Base-by-base conservation (phyloP, 1,140 invertebrate species). In the Leptoteleia sp. region DNA sequence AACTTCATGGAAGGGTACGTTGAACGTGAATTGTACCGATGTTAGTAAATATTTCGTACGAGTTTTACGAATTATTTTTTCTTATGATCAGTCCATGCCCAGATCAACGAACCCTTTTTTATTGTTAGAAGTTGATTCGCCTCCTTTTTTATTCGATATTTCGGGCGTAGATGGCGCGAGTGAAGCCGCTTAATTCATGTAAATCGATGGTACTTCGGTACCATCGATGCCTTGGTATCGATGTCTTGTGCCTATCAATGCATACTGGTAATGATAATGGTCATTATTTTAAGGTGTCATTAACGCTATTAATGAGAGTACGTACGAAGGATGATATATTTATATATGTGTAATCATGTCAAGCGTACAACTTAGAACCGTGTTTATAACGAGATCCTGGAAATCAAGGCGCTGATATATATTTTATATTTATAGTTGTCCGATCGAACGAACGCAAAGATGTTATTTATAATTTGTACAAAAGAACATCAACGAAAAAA, bases 301-400 rank as follows among this genome's bases (percentile, higher is more conserved):
- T 59, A 75, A 65, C 17, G 35, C 55, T 79, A 73, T 55, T 50
- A 68, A 75, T 73, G 76, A 67, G 31, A 64, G 48, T 70, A 73
- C 67, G 68, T 50, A 68, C 57, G 76, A 79, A 71, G 52, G 71
- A 76, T 80, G 78, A 68, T 71, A 65, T 80, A 76, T 76, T 76
- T 70, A 76, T 76, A 70, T 77, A 72, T 72, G 38, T 76, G 27
- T 72, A 68, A 22, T 71, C 61, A 76, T 75, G 68, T 68, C 47
- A 81, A 77, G 73, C 73, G 75, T 77, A 75, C 16, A 73, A 76
- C 52, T 76, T 72, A 67, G 59, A 72, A 71, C 67, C 71, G 40
- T 73, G 42, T 52, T 72, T 61, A 45, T 62, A 52, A 65, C 55
- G 40, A 61, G 55, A 68, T 54, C 13, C 22, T 35, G 47, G 12